Evolutionary conservation across 35 echinoderm and acorn worm genomes (phyloP), one percentile per base, ranked within the genome.

Genomic region (Patiria miniata): DNA sequence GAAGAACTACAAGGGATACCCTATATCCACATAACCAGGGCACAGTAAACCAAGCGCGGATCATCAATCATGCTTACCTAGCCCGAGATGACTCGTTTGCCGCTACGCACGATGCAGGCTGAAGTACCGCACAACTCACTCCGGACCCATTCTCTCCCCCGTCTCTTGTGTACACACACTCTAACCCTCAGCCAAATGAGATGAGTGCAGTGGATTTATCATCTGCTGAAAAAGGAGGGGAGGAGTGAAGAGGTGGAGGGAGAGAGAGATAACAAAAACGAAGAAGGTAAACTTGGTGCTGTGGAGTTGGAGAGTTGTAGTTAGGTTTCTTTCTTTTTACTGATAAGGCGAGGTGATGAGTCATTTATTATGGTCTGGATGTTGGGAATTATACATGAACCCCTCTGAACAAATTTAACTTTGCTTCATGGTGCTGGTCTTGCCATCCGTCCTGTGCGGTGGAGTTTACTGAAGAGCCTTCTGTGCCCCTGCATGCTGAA

Each of bases 41-140:
- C 65, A 30, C 65, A 28, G 65, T 32, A 73, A 26, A 73, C 65
- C 26, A 73, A 73, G 65, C 34, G 10, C 65, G 14, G 65, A 34
- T 73, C 18, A 73, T 73, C 65, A 73, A 73, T 73, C 65, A 73
- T 8, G 65, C 65, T 73, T 36, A 73, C 65, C 65, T 73, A 26
- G 8, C 26, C 65, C 34, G 29, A 32, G 65, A 34, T 34, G 34
- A 36, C 26, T 32, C 8, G 65, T 32, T 73, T 73, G 65, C 42
- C 42, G 42, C 34, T 73, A 73, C 30, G 65, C 65, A 73, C 65
- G 65, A 3, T 73, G 65, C 65, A 28, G 34, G 26, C 34, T 73
- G 23, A 73, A 73, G 65, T 73, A 9, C 65, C 65, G 42, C 42
- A 6, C 42, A 6, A 12, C 42, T 47, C 42, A 47, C 42, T 73